A percentile compares a stretch with the other conserved stretches of the same genome.
These are phyloP conservation scores for Phyllotreta cruciferae DNA, from an alignment of 2,888 invertebrate genomes.

Conservation along the genomic window DNA sequence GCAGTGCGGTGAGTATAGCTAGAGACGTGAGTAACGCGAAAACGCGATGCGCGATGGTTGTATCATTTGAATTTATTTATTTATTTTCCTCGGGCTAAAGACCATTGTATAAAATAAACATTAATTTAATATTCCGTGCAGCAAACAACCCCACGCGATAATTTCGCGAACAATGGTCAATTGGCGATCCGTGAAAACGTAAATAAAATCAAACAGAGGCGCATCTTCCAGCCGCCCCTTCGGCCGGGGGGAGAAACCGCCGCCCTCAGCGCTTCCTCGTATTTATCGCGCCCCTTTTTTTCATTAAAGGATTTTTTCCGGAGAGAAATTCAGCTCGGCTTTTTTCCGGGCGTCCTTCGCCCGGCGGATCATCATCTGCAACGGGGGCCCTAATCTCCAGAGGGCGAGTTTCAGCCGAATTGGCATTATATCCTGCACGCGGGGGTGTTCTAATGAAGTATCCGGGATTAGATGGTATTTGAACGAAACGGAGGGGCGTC, in stretches of 20 bases:
- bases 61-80: too few relatives aligned
- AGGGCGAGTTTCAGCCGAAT: conserved; percentile 23
- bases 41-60: too few relatives aligned
- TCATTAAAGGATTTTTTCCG: conserved; percentile 5
- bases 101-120: too few relatives aligned
- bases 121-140: too few relatives aligned
- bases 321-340: background rate
- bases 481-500: conserved; percentile 8
- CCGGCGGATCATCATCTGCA: conserved; percentile 2
- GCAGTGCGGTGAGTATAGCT: too few relatives aligned
- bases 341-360: conserved; percentile 6
- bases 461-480: conserved; percentile 36
- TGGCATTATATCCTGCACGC: conserved; percentile 28
- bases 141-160: too few relatives aligned
- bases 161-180: too few relatives aligned
- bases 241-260: background rate
- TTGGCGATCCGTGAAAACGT: too few relatives aligned
- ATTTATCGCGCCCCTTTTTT: conserved; percentile 6
- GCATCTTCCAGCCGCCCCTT: background rate
- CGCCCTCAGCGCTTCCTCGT: conserved; percentile 3
- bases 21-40: too few relatives aligned
- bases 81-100: too few relatives aligned
- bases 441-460: conserved; percentile 37
- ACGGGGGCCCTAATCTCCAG: conserved; percentile 12
- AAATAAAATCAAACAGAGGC: too few relatives aligned